These are phyloP conservation scores for Aleiodes leptofemur DNA, from an alignment of 2,888 invertebrate species.

Conservation along the genomic window DNA sequence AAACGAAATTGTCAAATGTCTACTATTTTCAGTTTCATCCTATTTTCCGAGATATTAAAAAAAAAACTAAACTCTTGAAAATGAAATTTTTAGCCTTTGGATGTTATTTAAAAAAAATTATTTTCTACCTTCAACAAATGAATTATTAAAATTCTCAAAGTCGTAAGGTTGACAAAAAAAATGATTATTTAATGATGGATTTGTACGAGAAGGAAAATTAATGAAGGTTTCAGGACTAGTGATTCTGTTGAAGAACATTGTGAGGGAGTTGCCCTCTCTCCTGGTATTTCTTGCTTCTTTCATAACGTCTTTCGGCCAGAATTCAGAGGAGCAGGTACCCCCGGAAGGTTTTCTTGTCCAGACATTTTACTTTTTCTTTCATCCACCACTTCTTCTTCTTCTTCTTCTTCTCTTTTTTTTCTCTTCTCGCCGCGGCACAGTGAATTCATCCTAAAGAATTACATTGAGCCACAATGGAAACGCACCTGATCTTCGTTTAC, in stretches of 20 bases:
- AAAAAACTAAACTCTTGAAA: too few species aligned
- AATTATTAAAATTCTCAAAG: not conserved
- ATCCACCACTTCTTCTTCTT: constrained; percentile 6
- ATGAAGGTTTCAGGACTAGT: constrained; percentile 6
- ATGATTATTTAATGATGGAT: constrained; percentile 20
- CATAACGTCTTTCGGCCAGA: constrained; percentile 36
- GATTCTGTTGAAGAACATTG: not conserved
- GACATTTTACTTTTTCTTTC: constrained; percentile 21
- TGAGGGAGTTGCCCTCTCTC: constrained; percentile 18
- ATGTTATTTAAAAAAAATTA: not conserved
- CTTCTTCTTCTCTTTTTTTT: constrained; percentile 2
- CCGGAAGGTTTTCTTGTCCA: constrained; percentile 53
- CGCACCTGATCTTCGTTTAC: constrained; percentile 49
- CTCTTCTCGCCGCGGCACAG: constrained; percentile 1
- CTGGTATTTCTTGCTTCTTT: constrained; percentile 16
- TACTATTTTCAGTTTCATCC: too few species aligned
- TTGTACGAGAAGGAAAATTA: constrained; percentile 5
- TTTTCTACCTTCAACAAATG: not conserved
- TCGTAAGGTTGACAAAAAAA: not conserved
- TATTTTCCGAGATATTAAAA: too few species aligned
- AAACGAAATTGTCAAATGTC: too few species aligned
- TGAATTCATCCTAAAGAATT: constrained; percentile 53
- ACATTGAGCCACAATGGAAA: constrained; percentile 67
- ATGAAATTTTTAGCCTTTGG: too few species aligned
- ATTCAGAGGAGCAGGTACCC: constrained; percentile 37